phyloP scores from a whole-genome alignment of 1,140 invertebrate species.

The Marisa cornuarietis region DNA sequence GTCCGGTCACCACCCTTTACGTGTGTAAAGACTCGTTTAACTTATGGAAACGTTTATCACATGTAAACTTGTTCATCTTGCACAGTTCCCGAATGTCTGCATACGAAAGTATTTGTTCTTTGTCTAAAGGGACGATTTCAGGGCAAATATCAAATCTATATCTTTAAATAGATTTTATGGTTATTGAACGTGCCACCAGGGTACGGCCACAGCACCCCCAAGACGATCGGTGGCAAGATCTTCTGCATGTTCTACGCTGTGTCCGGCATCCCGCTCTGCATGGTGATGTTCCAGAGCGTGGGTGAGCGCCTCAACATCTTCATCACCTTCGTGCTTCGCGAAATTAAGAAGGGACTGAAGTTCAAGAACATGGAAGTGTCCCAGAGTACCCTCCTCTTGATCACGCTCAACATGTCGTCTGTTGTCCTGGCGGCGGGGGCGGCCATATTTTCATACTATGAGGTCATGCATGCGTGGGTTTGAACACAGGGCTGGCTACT shows the following conservation, averaged over 20 bases:
- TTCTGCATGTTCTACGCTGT: slow-evolving; percentile 66
- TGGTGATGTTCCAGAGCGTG: slow-evolving; percentile 67
- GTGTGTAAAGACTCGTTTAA: no score
- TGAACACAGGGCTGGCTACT: no score
- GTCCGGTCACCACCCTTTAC: no score
- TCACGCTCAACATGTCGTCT: slow-evolving; percentile 91
- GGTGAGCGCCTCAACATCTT: slow-evolving; percentile 67
- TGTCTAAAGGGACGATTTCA: no score
- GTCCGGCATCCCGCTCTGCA: slow-evolving; percentile 62
- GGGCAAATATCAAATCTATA: no score
- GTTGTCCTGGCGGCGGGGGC: slow-evolving; percentile 95
- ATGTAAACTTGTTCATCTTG: no score
- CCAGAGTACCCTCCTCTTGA: slow-evolving; percentile 93
- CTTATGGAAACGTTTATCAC: no score
- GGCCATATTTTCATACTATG: slow-evolving; percentile 92
- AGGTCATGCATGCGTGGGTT: background rate
- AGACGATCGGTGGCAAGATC: slow-evolving; percentile 64
- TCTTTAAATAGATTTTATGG: no score
- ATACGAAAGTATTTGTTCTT: no score
- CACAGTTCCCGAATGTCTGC: no score
- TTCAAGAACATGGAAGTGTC: slow-evolving; percentile 74
- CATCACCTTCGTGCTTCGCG: slow-evolving; percentile 60
- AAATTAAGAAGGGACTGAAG: slow-evolving; percentile 59
- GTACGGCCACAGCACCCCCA: slow-evolving; percentile 69
- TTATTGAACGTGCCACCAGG: slow-evolving; percentile 48